Percentiles rank a stretch among this genome's conserved stretches.
Evolutionary conservation across 2,797 vertebrate genomes (phyloP).

Genomic region (Eulemur mongoz): DNA sequence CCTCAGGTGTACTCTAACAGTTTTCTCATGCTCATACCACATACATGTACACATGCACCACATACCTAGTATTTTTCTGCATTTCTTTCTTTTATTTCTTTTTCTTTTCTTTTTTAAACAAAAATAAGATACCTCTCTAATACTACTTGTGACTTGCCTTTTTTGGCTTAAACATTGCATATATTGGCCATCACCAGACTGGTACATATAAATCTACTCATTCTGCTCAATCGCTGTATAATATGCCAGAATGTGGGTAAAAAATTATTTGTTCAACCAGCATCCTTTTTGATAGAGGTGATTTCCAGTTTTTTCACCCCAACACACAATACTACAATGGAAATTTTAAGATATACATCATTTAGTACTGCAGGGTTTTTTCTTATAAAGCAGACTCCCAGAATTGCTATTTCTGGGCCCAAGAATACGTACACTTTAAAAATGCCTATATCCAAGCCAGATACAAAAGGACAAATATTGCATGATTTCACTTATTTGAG

Average conservation of each 20-base stretch:
- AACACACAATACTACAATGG: not conserved
- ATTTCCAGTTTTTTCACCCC: not conserved
- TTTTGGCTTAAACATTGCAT: not conserved
- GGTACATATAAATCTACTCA: not conserved
- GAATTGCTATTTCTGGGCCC: not conserved
- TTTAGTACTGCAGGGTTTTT: not conserved
- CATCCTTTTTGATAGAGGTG: not conserved
- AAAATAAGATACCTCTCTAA: not conserved
- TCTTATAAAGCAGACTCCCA: not conserved
- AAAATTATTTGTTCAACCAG: not conserved
- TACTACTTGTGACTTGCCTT: not conserved
- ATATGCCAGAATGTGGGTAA: not conserved
- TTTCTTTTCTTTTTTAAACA: not conserved
- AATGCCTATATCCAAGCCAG: not conserved
- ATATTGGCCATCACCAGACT: not conserved
- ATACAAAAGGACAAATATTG: not conserved
- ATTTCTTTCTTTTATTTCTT: not conserved
- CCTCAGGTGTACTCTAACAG: accelerated
- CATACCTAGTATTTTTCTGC: not conserved
- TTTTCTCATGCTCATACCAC: no score
- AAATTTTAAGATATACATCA: not conserved
- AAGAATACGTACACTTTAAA: not conserved
- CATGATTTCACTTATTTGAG: not conserved
- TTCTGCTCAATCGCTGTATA: not conserved
- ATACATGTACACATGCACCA: accelerated